These are phyloP conservation scores for Polymixis flavicincta DNA, from an alignment of 2,888 invertebrate species.

Conservation along the genomic window DNA sequence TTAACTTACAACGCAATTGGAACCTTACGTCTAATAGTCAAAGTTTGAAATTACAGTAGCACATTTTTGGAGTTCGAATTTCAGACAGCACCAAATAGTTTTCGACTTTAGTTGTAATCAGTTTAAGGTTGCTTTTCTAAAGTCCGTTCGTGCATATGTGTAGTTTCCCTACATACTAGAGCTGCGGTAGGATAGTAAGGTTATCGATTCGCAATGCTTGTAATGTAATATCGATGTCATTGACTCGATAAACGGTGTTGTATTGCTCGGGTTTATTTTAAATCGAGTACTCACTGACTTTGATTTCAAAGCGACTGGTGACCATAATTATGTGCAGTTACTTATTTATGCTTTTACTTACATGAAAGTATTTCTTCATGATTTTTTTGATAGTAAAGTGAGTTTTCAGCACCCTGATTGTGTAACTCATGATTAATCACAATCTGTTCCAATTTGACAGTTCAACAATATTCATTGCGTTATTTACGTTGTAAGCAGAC, in stretches of 20 bases:
- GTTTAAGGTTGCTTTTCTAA: slow-evolving; percentile 42
- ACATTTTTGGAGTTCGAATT: slow-evolving; percentile 14
- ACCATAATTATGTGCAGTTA: neutral
- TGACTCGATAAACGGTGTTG: slow-evolving; percentile 74
- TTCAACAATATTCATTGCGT: no score
- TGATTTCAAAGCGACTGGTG: slow-evolving; percentile 39
- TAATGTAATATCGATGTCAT: slow-evolving; percentile 80
- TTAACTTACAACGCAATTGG: slow-evolving; percentile 16
- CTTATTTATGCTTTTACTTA: slow-evolving; percentile 1
- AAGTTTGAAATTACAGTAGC: slow-evolving; percentile 26
- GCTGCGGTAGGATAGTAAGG: slow-evolving; percentile 57
- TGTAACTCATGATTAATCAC: no score
- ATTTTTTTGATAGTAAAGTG: neutral
- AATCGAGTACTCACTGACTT: slow-evolving; percentile 31
- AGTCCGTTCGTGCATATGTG: slow-evolving; percentile 1
- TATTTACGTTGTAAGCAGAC: no score
- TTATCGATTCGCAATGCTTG: slow-evolving; percentile 74
- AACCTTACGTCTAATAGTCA: neutral
- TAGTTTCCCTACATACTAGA: slow-evolving; percentile 44
- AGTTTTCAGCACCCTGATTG: no score
- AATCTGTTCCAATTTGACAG: no score
- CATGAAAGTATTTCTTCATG: neutral
- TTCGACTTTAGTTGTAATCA: slow-evolving; percentile 1
- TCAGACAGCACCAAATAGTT: slow-evolving; percentile 24
- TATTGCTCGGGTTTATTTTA: slow-evolving; percentile 63